These are phyloP conservation scores for Empis stercorea DNA, from an alignment of 2,888 invertebrate genomes.

Conservation along the genomic window DNA sequence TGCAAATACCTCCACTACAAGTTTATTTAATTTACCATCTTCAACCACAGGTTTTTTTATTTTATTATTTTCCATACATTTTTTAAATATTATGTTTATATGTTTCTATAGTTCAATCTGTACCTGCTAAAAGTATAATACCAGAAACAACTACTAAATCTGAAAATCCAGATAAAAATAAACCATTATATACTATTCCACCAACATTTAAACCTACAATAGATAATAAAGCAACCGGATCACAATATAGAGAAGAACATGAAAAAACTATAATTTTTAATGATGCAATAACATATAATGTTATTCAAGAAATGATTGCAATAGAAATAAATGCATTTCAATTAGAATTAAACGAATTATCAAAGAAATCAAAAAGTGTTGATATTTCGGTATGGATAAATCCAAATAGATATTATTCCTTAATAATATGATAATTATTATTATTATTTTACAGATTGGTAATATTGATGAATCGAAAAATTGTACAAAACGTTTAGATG, in stretches of 20 bases:
- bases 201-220: constrained; percentile 23
- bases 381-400: constrained; percentile 31
- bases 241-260: background rate
- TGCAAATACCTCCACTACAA: too few relatives aligned
- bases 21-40: too few relatives aligned
- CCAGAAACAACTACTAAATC: too few relatives aligned
- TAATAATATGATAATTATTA: too few relatives aligned
- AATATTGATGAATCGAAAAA: constrained; percentile 43
- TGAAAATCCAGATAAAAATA: constrained; percentile 12
- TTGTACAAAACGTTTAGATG: constrained; percentile 39
- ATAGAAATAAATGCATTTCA: constrained; percentile 54
- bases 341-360: constrained; percentile 48
- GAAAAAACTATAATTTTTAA: background rate
- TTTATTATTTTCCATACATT: too few relatives aligned
- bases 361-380: constrained; percentile 40
- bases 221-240: background rate
- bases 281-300: constrained; percentile 14
- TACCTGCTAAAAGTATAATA: too few relatives aligned
- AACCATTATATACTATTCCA: constrained; percentile 27
- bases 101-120: too few relatives aligned
- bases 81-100: too few relatives aligned
- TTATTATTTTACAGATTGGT: constrained; percentile 35
- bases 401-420: background rate
- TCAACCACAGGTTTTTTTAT: too few relatives aligned
- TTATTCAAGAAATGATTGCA: constrained; percentile 47